Percentiles rank a stretch among this genome's conserved stretches.
These are phyloP conservation scores for Hylaeus volcanicus DNA, from an alignment of 1,140 invertebrate genomes.

Conservation along the genomic window DNA sequence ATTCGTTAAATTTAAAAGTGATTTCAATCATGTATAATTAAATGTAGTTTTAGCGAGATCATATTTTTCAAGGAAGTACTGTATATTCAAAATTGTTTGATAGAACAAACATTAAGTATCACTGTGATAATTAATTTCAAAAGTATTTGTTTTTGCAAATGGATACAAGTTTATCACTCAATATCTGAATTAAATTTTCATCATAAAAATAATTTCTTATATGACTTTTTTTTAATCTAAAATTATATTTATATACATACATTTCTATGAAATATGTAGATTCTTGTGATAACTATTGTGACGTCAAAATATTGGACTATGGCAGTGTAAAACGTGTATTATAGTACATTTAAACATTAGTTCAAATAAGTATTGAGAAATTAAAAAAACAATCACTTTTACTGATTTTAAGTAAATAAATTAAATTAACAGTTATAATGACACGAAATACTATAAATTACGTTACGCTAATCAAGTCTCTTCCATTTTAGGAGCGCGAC, in stretches of 20 bases:
- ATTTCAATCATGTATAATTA: too few relatives aligned
- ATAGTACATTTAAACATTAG: conserved; percentile 6
- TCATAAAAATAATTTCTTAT: conserved; percentile 19
- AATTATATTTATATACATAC: conserved; percentile 33
- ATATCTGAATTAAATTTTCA: conserved; percentile 12
- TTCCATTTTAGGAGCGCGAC: conserved; percentile 24
- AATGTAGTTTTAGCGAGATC: too few relatives aligned
- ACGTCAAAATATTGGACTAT: conserved; percentile 22
- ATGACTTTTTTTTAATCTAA: conserved; percentile 12
- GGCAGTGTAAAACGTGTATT: conserved; percentile 37
- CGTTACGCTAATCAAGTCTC: conserved; percentile 31
- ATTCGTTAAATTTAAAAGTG: too few relatives aligned
- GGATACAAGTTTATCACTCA: conserved; percentile 1
- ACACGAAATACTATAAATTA: conserved; percentile 32
- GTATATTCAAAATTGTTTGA: not conserved
- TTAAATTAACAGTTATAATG: conserved; percentile 12
- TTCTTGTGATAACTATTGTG: conserved; percentile 10
- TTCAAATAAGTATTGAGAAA: conserved; percentile 16
- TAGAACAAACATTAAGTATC: not conserved
- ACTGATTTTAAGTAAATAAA: conserved; percentile 27
- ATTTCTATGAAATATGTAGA: conserved; percentile 25
- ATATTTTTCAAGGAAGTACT: too few relatives aligned
- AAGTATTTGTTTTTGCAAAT: not conserved
- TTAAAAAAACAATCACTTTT: conserved; percentile 9
- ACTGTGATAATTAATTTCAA: not conserved